These are phyloP conservation scores for Cyprinodon tularosa DNA, from an alignment of 2,113 vertebrate species.

Conservation along the genomic window DNA sequence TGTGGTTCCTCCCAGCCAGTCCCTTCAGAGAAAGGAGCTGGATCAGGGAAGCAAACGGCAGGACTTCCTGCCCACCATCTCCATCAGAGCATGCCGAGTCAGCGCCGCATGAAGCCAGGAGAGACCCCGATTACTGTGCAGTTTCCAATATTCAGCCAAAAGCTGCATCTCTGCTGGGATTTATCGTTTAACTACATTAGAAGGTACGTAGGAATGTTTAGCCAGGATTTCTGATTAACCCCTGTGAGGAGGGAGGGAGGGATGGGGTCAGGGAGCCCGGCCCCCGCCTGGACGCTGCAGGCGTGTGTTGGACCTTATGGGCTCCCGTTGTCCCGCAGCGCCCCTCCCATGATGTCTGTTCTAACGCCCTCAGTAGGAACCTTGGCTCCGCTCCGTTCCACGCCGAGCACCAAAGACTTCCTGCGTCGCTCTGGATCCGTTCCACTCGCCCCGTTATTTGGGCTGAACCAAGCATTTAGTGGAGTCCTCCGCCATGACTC, in stretches of 20 bases:
- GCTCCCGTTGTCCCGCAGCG: slow-evolving; percentile 36
- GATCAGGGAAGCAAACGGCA: no score
- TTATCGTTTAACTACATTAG: slow-evolving; percentile 29
- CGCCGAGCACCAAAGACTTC: slow-evolving; percentile 69
- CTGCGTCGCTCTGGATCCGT: slow-evolving; percentile 6
- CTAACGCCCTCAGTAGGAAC: slow-evolving; percentile 18
- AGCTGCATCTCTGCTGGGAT: slow-evolving; percentile 65
- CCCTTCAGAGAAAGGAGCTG: slow-evolving; percentile 12
- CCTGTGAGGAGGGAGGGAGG: slow-evolving; percentile 8
- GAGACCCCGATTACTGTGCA: slow-evolving; percentile 76
- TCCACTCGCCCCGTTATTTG: not conserved
- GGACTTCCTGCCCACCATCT: slow-evolving; percentile 6
- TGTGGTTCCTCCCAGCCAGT: not conserved
- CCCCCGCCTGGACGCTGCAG: slow-evolving; percentile 24
- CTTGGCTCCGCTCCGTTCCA: slow-evolving; percentile 29
- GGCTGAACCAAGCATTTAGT: slow-evolving; percentile 20
- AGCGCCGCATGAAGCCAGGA: slow-evolving; percentile 67
- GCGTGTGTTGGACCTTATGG: slow-evolving; percentile 30
- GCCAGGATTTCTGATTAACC: slow-evolving; percentile 56
- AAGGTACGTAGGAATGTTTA: slow-evolving; percentile 66
- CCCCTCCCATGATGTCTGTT: slow-evolving; percentile 34
- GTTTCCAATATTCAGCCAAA: slow-evolving; percentile 57
- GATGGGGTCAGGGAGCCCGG: slow-evolving; percentile 13
- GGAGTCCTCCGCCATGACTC: slow-evolving; percentile 2
- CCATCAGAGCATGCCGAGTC: slow-evolving; percentile 35